These are phyloP conservation scores for Hirundo rustica DNA, from an alignment of 2,797 vertebrate species.

Conservation along the genomic window DNA sequence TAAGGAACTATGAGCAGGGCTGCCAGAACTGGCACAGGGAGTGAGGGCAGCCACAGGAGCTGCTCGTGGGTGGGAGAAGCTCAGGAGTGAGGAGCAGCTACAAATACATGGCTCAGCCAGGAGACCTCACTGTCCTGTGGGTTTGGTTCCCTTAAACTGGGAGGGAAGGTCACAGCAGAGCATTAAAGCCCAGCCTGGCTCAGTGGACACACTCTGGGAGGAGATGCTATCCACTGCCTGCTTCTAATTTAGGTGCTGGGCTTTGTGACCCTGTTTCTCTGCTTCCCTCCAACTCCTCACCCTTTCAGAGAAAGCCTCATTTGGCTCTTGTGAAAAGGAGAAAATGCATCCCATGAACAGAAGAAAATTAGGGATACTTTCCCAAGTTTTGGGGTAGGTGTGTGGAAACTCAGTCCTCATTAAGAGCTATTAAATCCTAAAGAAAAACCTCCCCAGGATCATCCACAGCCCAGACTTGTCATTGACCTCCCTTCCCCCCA, in stretches of 20 bases:
- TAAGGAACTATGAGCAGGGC: neutral
- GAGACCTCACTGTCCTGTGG: neutral
- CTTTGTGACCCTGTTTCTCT: neutral
- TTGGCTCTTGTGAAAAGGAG: neutral
- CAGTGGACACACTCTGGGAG: neutral
- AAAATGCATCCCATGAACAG: neutral
- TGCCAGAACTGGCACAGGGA: neutral
- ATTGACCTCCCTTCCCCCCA: neutral
- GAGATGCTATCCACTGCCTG: neutral
- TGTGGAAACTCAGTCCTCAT: neutral
- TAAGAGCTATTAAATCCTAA: neutral
- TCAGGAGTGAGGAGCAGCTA: neutral
- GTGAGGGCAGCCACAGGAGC: fast-evolving
- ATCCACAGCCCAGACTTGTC: neutral
- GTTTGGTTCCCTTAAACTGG: neutral
- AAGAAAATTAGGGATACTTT: neutral
- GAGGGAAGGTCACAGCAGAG: neutral
- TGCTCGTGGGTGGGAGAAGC: neutral
- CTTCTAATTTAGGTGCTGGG: neutral
- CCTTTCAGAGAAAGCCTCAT: neutral
- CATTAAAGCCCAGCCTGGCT: neutral
- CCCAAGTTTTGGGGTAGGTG: neutral
- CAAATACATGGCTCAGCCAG: neutral
- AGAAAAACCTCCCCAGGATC: neutral
- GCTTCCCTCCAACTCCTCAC: neutral